phyloP scores from a whole-genome alignment of 2,888 invertebrate species.

The Branchipolynoe longqiensis region DNA sequence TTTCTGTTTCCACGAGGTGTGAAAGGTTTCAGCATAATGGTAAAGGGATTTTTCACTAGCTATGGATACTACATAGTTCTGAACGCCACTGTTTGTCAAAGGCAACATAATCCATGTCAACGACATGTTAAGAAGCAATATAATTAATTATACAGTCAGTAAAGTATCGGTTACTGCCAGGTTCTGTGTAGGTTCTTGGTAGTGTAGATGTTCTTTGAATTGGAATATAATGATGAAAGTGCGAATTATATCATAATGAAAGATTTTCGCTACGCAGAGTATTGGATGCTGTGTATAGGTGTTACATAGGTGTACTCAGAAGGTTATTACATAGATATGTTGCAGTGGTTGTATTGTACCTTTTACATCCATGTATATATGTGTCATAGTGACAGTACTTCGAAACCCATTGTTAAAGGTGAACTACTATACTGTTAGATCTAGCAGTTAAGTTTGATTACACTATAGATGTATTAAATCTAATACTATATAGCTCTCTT shows the following conservation, averaged over 20 bases:
- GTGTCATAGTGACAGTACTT: slow-evolving; percentile 40
- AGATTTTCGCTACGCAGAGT: slow-evolving; percentile 23
- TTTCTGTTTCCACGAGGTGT: background rate
- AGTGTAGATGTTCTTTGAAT: slow-evolving; percentile 16
- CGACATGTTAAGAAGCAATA: slow-evolving; percentile 38
- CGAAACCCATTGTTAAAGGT: background rate
- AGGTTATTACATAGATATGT: slow-evolving; percentile 38
- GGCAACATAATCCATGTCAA: background rate
- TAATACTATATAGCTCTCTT: background rate
- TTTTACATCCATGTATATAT: slow-evolving; percentile 32
- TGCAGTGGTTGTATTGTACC: slow-evolving; percentile 35
- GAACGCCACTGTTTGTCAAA: too few species aligned
- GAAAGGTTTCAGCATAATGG: too few species aligned
- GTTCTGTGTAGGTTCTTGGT: slow-evolving; percentile 23
- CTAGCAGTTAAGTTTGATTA: background rate
- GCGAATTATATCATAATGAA: slow-evolving; percentile 43
- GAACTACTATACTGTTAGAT: background rate
- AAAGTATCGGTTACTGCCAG: background rate
- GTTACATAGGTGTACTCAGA: slow-evolving; percentile 18
- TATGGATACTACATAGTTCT: too few species aligned
- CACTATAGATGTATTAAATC: background rate
- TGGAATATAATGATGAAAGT: background rate
- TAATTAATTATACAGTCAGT: background rate
- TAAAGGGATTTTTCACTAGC: too few species aligned
- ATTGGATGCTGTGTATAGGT: slow-evolving; percentile 29